phyloP scores from a whole-genome alignment of 2,113 vertebrate species.

The Salvelinus fontinalis region DNA sequence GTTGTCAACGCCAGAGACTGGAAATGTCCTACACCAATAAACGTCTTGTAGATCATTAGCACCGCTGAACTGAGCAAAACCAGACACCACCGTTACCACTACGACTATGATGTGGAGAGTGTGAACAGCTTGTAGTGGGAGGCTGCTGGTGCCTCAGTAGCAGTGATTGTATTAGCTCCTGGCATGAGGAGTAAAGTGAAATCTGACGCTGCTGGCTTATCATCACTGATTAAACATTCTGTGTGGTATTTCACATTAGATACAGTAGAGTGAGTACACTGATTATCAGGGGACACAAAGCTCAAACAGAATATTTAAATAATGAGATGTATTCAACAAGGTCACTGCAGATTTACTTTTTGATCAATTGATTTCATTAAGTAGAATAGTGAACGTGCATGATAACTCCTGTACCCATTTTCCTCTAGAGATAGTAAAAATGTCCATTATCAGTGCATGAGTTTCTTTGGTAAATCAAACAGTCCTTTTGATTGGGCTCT shows the following conservation, averaged over 20 bases:
- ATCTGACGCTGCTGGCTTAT: neutral
- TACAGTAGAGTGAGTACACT: neutral
- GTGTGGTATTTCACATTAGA: no score
- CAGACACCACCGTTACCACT: neutral
- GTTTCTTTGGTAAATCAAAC: constrained; percentile 1
- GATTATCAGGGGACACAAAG: neutral
- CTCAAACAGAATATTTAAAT: neutral
- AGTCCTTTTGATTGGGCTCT: neutral
- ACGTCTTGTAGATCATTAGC: neutral
- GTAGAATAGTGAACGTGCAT: neutral
- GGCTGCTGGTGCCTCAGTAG: neutral
- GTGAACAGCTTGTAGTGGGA: neutral
- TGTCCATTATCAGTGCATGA: neutral
- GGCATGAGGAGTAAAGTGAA: neutral
- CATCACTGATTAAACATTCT: neutral
- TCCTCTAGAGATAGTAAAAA: neutral
- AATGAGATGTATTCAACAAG: neutral
- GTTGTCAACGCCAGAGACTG: constrained; percentile 6
- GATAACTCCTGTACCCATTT: neutral
- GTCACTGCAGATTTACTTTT: neutral
- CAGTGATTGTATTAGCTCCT: neutral
- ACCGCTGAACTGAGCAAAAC: neutral
- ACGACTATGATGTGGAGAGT: neutral
- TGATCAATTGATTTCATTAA: neutral
- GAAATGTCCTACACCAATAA: neutral